These are phyloP conservation scores for Lethocerus indicus DNA, from an alignment of 1,140 invertebrate genomes.

Conservation along the genomic window DNA sequence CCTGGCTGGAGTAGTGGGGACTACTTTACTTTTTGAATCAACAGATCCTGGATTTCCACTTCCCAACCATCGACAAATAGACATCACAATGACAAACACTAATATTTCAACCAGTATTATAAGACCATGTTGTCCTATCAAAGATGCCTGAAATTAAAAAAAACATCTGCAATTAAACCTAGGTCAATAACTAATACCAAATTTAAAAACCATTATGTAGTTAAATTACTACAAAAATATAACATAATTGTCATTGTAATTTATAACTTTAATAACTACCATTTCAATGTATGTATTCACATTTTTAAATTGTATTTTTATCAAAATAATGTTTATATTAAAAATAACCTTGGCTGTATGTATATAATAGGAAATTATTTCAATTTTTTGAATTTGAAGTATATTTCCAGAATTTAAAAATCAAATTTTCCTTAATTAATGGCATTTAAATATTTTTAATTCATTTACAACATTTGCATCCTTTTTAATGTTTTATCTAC, in stretches of 20 bases:
- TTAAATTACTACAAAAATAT: slow-evolving; percentile 5
- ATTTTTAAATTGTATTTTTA: slow-evolving; percentile 9
- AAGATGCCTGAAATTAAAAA: slow-evolving; percentile 13
- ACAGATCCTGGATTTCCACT: too few relatives aligned
- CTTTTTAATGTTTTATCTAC: too few relatives aligned
- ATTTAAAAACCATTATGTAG: background rate
- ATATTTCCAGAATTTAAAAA: too few relatives aligned
- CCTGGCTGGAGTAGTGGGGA: slow-evolving; percentile 8
- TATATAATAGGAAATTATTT: too few relatives aligned
- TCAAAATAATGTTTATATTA: slow-evolving; percentile 24
- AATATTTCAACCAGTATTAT: slow-evolving; percentile 32
- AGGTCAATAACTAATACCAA: too few relatives aligned
- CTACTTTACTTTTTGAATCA: background rate
- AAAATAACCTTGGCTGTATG: too few relatives aligned
- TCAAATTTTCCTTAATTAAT: too few relatives aligned
- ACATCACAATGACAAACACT: slow-evolving; percentile 29
- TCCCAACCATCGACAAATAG: slow-evolving; percentile 25
- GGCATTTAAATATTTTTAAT: too few relatives aligned
- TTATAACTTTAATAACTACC: too few relatives aligned
- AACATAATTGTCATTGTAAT: slow-evolving; percentile 15
- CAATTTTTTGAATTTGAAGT: too few relatives aligned
- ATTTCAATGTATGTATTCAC: slow-evolving; percentile 21
- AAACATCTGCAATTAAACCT: background rate
- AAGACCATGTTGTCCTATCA: slow-evolving; percentile 30
- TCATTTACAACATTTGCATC: too few relatives aligned